phyloP scores from a whole-genome alignment of 2,113 vertebrate species.

The Eulemur rufifrons region DNA sequence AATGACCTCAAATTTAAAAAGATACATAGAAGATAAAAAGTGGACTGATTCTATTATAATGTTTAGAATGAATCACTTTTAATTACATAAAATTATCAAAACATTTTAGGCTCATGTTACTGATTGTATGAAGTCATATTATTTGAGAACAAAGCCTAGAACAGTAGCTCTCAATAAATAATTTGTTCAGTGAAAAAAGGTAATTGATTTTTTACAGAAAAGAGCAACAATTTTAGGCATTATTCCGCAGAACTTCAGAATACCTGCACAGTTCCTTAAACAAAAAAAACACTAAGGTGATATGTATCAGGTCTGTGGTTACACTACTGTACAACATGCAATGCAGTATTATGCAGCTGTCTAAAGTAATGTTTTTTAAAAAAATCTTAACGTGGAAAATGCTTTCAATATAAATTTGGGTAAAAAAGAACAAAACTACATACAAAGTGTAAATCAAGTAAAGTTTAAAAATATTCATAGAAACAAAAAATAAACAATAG shows the following conservation, averaged over 20 bases:
- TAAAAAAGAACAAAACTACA: background rate
- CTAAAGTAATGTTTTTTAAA: background rate
- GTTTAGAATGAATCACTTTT: background rate
- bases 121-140: background rate
- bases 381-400: background rate
- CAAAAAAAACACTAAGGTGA: background rate
- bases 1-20: background rate
- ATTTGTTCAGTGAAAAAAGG: background rate
- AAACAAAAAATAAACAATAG: constrained; percentile 27
- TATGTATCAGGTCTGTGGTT: background rate
- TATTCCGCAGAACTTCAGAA: constrained; percentile 20
- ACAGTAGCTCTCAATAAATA: background rate
- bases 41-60: background rate
- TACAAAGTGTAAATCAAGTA: background rate
- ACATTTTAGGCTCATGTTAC: background rate
- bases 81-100: background rate
- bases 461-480: constrained; percentile 22
- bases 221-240: background rate
- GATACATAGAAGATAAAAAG: background rate
- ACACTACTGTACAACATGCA: background rate
- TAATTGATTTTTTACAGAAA: background rate
- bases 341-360: background rate
- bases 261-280: background rate
- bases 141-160: background rate
- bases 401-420: background rate